Conservation (phyloP, 2,888 invertebrate species). For the Chymomyza procnemis region DNA sequence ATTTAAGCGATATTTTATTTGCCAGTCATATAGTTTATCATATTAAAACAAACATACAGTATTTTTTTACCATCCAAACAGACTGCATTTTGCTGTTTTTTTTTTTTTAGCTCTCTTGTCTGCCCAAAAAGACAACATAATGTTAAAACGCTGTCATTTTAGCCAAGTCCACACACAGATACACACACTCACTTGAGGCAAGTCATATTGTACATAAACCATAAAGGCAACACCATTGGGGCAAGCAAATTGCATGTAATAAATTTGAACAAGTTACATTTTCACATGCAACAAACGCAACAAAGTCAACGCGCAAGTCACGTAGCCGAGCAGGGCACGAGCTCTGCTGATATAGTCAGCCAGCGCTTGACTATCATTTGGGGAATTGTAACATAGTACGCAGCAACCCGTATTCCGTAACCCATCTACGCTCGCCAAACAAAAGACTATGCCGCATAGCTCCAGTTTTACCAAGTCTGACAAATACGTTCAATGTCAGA, state of each 20-base stretch:
- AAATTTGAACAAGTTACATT: slow-evolving; percentile 60
- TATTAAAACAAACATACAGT: neutral
- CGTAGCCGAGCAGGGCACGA: slow-evolving; percentile 13
- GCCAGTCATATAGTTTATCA: neutral
- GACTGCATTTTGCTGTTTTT: neutral
- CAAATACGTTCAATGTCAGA: slow-evolving; percentile 53
- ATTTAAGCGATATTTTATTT: neutral
- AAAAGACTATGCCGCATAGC: slow-evolving; percentile 3
- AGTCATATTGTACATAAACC: neutral
- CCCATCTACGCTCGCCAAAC: no score
- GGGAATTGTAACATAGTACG: slow-evolving; percentile 40
- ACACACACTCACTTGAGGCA: slow-evolving; percentile 20
- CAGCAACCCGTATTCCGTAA: no score
- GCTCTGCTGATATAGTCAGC: neutral
- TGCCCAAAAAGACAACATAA: neutral
- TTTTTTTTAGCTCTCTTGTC: neutral
- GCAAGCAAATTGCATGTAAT: slow-evolving; percentile 53
- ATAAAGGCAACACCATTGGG: slow-evolving; percentile 33
- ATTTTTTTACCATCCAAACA: neutral
- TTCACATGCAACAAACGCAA: slow-evolving; percentile 33
- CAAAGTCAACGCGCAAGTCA: slow-evolving; percentile 37
- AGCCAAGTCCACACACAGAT: neutral
- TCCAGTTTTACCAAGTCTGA: slow-evolving; percentile 29
- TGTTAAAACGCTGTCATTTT: neutral
- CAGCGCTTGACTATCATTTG: slow-evolving; percentile 38